A percentile compares a stretch with the other conserved stretches of the same genome.
phyloP scores from a whole-genome alignment of 2,888 invertebrate species.

The Tetranychus piercei region DNA sequence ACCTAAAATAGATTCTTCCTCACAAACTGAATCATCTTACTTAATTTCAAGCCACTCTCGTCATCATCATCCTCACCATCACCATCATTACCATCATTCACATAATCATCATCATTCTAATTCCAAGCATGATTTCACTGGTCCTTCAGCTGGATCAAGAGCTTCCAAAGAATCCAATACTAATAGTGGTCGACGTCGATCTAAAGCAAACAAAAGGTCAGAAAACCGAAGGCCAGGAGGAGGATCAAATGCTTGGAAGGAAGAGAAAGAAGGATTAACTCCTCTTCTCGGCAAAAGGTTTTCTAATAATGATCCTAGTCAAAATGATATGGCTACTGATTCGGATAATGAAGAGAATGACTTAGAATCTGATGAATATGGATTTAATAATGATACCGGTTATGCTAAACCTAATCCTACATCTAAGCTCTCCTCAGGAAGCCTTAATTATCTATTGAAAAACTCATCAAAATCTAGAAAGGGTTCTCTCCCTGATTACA shows the following conservation, averaged over 20 bases:
- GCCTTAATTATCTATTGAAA: conserved; percentile 22
- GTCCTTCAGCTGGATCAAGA: no score
- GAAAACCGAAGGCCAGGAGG: not conserved
- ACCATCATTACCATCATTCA: not conserved
- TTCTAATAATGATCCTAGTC: not conserved
- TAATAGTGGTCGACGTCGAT: conserved; percentile 4
- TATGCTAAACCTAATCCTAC: not conserved
- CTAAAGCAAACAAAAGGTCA: not conserved
- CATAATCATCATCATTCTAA: not conserved
- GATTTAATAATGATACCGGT: not conserved
- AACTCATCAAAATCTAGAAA: conserved; percentile 13
- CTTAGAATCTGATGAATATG: conserved; percentile 8
- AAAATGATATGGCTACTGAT: not conserved
- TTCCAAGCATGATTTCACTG: not conserved
- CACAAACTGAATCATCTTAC: not conserved
- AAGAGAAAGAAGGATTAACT: not conserved
- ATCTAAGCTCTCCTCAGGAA: not conserved
- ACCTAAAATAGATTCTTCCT: conserved; percentile 3
- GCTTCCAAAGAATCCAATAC: not conserved
- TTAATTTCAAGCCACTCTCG: not conserved
- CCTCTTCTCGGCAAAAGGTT: not conserved
- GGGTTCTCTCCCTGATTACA: conserved; percentile 19
- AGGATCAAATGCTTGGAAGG: not conserved
- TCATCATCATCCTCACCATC: conserved; percentile 2
- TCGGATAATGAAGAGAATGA: conserved; percentile 6